Conservation (phyloP, 2,113 vertebrate species). For the Dicerorhinus sumatrensis region DNA sequence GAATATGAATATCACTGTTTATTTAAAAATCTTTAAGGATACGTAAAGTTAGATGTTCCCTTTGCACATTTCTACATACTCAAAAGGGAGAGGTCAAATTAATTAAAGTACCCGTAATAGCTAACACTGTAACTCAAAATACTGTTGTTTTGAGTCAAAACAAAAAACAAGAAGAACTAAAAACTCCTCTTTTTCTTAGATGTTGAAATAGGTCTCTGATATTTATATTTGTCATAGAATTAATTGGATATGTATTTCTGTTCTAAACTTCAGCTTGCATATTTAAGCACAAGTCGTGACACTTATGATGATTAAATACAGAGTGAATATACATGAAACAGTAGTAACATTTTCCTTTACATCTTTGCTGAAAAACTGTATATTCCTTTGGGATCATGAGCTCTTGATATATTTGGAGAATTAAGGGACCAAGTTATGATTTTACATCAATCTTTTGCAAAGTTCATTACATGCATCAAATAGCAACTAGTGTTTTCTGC, state of each 20-base stretch:
- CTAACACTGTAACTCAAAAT: too few species aligned
- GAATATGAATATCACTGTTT: constrained; percentile 1
- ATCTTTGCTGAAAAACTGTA: not conserved
- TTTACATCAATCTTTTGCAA: constrained; percentile 20
- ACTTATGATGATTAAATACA: constrained; percentile 23
- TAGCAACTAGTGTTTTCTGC: not conserved
- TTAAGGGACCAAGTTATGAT: not conserved
- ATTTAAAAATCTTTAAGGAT: not conserved
- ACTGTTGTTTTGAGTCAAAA: too few species aligned
- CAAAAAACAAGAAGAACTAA: not conserved
- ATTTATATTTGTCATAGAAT: constrained; percentile 34
- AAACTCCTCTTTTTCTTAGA: not conserved
- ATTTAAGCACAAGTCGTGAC: not conserved
- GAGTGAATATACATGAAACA: not conserved
- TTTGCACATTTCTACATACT: not conserved
- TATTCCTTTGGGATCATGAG: not conserved
- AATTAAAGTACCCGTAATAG: not conserved
- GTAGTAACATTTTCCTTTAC: not conserved
- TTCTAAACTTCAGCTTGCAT: constrained; percentile 8
- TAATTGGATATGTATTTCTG: not conserved
- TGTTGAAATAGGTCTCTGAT: constrained; percentile 1
- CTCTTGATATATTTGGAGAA: constrained; percentile 24
- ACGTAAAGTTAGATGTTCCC: not conserved
- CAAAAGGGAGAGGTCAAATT: not conserved
- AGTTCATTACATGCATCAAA: not conserved